phyloP scores from a whole-genome alignment of 2,113 vertebrate genomes.

The Colossoma macropomum region DNA sequence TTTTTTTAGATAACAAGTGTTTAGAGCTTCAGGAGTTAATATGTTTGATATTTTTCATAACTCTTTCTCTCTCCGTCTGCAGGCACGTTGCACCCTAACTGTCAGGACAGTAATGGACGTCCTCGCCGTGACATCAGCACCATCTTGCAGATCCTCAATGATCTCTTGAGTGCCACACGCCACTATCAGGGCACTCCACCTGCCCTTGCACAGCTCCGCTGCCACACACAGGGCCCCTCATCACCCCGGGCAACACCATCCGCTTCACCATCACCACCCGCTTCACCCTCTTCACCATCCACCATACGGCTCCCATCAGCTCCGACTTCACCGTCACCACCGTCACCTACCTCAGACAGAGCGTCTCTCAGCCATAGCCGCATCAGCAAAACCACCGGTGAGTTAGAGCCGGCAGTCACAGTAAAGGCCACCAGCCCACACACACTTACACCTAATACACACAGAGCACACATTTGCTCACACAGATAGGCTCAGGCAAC shows the following conservation, averaged over 20 bases:
- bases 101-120: constrained; percentile 83
- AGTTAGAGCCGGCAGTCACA: not conserved
- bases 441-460: not conserved
- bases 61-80: not conserved
- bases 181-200: constrained; percentile 87
- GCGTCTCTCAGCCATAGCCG: constrained; percentile 74
- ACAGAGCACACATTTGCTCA: not conserved
- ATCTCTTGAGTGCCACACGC: constrained; percentile 88
- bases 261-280: constrained; percentile 27
- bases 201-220: constrained; percentile 79
- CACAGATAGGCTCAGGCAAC: not conserved
- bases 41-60: too few species aligned
- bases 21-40: too few species aligned
- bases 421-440: not conserved
- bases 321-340: constrained; percentile 23
- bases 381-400: constrained; percentile 57
- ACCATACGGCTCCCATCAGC: constrained; percentile 4
- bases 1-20: too few species aligned
- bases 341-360: constrained; percentile 65
- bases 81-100: constrained; percentile 90
- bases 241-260: constrained; percentile 80
- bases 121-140: constrained; percentile 86
- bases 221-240: constrained; percentile 74
- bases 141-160: constrained; percentile 93
- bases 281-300: constrained; percentile 60